Conservation (phyloP, 1,140 invertebrate species). For the Heliothis virescens region DNA sequence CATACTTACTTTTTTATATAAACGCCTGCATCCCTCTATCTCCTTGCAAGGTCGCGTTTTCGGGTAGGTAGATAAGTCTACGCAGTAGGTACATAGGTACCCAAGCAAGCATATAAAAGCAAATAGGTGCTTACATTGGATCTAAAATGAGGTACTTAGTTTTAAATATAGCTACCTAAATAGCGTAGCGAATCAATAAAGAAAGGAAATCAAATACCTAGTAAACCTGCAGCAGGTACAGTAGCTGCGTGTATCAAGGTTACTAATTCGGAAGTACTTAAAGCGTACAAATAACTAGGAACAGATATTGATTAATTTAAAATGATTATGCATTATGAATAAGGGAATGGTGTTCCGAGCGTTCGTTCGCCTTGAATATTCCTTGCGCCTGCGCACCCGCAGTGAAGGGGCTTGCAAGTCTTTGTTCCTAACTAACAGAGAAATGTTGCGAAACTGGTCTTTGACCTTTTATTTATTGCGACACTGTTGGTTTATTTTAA, state of each 20-base stretch:
- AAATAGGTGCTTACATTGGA: too few relatives aligned
- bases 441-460: constrained; percentile 76
- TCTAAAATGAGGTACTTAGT: too few relatives aligned
- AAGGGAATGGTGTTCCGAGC: constrained; percentile 55
- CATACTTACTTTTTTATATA: too few relatives aligned
- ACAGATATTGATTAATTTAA: not conserved
- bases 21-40: too few relatives aligned
- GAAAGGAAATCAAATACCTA: not conserved
- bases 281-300: not conserved
- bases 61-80: too few relatives aligned
- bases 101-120: too few relatives aligned
- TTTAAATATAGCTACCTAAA: too few relatives aligned
- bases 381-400: constrained; percentile 59
- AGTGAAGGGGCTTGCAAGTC: constrained; percentile 70
- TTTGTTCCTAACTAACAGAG: constrained; percentile 73
- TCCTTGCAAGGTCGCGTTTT: too few relatives aligned
- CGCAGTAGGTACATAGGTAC: too few relatives aligned
- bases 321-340: constrained; percentile 32
- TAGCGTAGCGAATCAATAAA: not conserved
- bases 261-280: not conserved
- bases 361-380: constrained; percentile 70
- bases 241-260: not conserved
- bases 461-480: constrained; percentile 65
- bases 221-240: too few relatives aligned
- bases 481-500: not conserved